A percentile compares a stretch with the other conserved stretches of the same genome.
Conservation (phyloP, 2,888 invertebrate species). For the Mactromeris polynyma region DNA sequence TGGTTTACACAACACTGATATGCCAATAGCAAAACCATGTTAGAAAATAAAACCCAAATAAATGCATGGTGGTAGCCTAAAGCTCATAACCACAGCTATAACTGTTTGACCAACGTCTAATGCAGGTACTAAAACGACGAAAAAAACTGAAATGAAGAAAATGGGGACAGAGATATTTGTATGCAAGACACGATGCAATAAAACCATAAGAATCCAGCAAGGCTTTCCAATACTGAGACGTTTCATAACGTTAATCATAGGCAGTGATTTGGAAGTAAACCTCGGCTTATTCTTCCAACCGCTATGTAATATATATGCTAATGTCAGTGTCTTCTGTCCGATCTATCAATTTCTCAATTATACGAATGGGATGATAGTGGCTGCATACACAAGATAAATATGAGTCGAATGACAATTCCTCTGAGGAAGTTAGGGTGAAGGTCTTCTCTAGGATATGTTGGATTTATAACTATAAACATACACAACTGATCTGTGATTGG, state of each 20-base stretch:
- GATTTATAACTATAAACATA: neutral
- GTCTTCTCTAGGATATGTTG: neutral
- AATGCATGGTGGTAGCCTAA: too few relatives aligned
- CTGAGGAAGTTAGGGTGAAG: neutral
- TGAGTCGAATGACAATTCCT: neutral
- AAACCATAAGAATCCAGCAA: constrained; percentile 17
- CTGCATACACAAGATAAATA: constrained; percentile 38
- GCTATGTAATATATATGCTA: constrained; percentile 63
- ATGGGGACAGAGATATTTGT: constrained; percentile 18
- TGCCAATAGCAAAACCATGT: too few relatives aligned
- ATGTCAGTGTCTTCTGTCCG: constrained; percentile 42
- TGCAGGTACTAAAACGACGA: neutral
- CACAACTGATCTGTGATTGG: neutral
- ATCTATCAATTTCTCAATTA: constrained; percentile 56
- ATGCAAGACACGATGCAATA: constrained; percentile 28
- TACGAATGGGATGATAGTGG: constrained; percentile 10
- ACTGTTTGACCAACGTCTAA: neutral
- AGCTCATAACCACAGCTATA: too few relatives aligned
- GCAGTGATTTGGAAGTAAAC: constrained; percentile 44
- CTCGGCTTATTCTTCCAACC: constrained; percentile 53
- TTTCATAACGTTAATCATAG: constrained; percentile 41
- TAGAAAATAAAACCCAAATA: too few relatives aligned
- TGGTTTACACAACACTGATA: too few relatives aligned
- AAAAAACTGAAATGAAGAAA: neutral
- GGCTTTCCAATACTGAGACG: constrained; percentile 17